phyloP scores from a whole-genome alignment of 2,797 vertebrate species.

The Tokudaia muenninki region DNA sequence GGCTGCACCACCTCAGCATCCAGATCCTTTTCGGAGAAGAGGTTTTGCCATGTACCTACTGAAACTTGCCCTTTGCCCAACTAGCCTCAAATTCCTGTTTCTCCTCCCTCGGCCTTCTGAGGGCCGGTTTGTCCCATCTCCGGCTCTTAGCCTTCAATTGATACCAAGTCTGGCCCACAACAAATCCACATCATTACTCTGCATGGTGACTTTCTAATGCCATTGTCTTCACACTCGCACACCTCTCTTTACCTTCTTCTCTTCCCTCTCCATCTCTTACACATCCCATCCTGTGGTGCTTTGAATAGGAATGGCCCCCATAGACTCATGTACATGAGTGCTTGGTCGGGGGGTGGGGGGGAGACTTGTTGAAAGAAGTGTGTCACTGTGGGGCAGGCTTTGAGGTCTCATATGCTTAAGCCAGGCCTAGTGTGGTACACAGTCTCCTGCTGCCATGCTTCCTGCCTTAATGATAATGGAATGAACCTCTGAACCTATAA shows the following conservation, averaged over 20 bases:
- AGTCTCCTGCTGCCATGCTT: not conserved
- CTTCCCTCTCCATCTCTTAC: not conserved
- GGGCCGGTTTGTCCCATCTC: not conserved
- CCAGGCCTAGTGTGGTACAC: not conserved
- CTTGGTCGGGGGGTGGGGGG: not conserved
- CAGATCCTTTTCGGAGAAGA: not conserved
- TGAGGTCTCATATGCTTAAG: not conserved
- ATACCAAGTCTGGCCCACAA: not conserved
- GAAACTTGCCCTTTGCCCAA: not conserved
- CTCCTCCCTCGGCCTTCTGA: not conserved
- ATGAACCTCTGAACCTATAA: not conserved
- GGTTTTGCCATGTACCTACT: not conserved
- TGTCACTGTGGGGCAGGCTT: not conserved
- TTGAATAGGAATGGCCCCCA: not conserved
- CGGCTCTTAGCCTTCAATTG: not conserved
- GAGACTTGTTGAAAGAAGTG: not conserved
- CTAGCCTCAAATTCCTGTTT: not conserved
- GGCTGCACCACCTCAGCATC: conserved; percentile 10
- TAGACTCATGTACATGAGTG: not conserved
- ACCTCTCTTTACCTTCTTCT: not conserved
- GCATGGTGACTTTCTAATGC: conserved; percentile 34
- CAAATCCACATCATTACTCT: not conserved
- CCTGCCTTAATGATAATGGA: not conserved
- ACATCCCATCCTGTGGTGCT: not conserved
- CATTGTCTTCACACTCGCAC: not conserved